phyloP scores from a whole-genome alignment of 23 tunicate genomes.

The Pegea sp. region DNA sequence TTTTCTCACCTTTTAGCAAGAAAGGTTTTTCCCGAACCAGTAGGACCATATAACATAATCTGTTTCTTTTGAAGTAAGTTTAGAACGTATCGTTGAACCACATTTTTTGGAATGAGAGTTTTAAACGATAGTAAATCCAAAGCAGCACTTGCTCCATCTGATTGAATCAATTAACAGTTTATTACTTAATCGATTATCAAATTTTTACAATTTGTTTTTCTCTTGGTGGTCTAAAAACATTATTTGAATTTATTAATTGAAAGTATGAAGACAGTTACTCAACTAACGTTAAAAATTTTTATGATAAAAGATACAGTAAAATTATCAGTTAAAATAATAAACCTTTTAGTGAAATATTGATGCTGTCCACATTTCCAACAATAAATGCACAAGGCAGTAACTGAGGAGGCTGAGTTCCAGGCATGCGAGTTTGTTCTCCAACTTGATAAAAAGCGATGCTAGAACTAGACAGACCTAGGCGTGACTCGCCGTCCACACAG shows the following conservation, averaged over 20 bases:
- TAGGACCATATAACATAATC: constrained; percentile 50
- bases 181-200: neutral
- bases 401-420: constrained; percentile 40
- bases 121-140: constrained; percentile 35
- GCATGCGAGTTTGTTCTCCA: constrained; percentile 55
- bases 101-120: constrained; percentile 22
- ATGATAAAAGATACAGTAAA: neutral
- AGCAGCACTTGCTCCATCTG: constrained; percentile 49
- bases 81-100: constrained; percentile 23
- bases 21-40: constrained; percentile 56
- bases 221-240: neutral
- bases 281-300: neutral
- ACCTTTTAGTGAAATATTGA: constrained; percentile 55
- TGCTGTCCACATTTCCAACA: constrained; percentile 52
- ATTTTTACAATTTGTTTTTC: neutral
- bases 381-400: constrained; percentile 73
- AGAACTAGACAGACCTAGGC: constrained; percentile 27
- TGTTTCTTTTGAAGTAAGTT: constrained; percentile 16
- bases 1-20: constrained; percentile 27
- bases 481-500: constrained; percentile 38
- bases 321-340: neutral
- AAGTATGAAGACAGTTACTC: no score
- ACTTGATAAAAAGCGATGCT: constrained; percentile 70
- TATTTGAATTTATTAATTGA: neutral
- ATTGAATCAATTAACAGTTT: neutral